Conservation (phyloP, 2,113 vertebrate genomes). For the Clarias batrachus region DNA sequence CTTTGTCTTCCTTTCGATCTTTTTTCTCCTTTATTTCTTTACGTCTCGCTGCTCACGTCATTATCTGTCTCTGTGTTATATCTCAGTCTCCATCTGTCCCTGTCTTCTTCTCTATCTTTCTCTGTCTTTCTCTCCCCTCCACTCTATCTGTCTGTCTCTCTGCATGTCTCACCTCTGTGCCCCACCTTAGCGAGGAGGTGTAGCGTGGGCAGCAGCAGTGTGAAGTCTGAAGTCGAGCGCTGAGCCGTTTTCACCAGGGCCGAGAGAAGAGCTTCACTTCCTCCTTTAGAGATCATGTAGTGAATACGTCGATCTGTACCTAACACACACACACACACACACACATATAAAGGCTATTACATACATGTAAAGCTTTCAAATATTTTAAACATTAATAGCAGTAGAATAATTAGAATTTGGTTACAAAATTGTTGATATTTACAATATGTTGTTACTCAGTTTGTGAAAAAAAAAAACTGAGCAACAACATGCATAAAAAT, state of each 20-base stretch:
- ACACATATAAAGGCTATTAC: too few species aligned
- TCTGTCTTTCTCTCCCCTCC: background rate
- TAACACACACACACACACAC: slow-evolving; percentile 50
- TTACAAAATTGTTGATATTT: background rate
- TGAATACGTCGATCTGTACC: slow-evolving; percentile 82
- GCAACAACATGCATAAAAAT: background rate
- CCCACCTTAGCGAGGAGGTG: slow-evolving; percentile 86
- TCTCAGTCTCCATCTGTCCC: background rate
- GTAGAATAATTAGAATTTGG: background rate
- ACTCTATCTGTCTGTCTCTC: background rate
- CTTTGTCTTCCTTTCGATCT: too few species aligned
- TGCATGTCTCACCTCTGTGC: slow-evolving; percentile 77
- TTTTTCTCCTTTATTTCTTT: too few species aligned
- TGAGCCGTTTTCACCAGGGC: slow-evolving; percentile 69
- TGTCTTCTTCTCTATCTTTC: background rate
- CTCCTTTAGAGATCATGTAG: slow-evolving; percentile 88
- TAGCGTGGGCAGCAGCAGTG: slow-evolving; percentile 78
- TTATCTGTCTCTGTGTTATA: too few species aligned
- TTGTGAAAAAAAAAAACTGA: background rate
- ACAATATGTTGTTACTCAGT: too few species aligned
- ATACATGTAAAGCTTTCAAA: background rate
- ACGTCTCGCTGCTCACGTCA: background rate
- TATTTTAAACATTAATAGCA: background rate
- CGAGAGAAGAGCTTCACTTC: slow-evolving; percentile 84
- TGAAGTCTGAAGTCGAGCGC: slow-evolving; percentile 63